Evolutionary conservation across 2,888 invertebrate species (phyloP).

Genomic region (Trisateles emortualis): DNA sequence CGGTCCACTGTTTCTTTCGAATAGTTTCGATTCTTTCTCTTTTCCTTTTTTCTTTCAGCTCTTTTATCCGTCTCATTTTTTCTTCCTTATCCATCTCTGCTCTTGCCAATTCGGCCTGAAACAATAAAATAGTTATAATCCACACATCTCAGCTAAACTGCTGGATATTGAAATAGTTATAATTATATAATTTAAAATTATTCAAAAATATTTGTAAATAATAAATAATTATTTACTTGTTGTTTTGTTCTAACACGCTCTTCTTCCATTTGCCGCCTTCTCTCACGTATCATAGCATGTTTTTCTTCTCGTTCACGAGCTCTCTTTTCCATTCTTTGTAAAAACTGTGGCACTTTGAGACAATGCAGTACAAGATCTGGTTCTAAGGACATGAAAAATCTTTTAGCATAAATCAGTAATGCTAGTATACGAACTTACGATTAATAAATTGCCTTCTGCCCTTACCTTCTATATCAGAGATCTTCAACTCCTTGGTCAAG

Average conservation of each 20-base stretch:
- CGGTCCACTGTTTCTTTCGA: slow-evolving; percentile 84
- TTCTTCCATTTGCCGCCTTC: slow-evolving; percentile 81
- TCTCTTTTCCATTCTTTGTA: slow-evolving; percentile 91
- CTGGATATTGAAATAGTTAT: too few relatives aligned
- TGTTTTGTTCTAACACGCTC: slow-evolving; percentile 78
- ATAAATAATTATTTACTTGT: slow-evolving; percentile 63
- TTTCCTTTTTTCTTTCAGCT: slow-evolving; percentile 87
- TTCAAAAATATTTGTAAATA: not conserved
- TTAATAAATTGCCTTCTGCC: not conserved
- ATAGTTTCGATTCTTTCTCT: slow-evolving; percentile 88
- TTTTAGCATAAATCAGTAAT: too few relatives aligned
- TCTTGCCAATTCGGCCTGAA: slow-evolving; percentile 79
- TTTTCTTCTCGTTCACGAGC: slow-evolving; percentile 89
- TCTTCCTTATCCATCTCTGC: slow-evolving; percentile 88
- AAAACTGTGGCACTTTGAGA: slow-evolving; percentile 89
- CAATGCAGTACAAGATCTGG: slow-evolving; percentile 77
- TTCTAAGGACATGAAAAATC: slow-evolving; percentile 58
- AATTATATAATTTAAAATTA: not conserved
- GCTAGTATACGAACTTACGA: too few relatives aligned
- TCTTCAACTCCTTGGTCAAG: slow-evolving; percentile 78
- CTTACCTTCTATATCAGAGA: slow-evolving; percentile 79
- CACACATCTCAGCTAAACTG: too few relatives aligned
- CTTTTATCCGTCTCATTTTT: slow-evolving; percentile 86
- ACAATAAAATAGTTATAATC: slow-evolving; percentile 14
- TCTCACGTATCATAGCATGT: slow-evolving; percentile 80